Percentiles rank a stretch among this genome's conserved stretches.
phyloP scores from a whole-genome alignment of 2,797 vertebrate genomes.

The Saxicola maurus region DNA sequence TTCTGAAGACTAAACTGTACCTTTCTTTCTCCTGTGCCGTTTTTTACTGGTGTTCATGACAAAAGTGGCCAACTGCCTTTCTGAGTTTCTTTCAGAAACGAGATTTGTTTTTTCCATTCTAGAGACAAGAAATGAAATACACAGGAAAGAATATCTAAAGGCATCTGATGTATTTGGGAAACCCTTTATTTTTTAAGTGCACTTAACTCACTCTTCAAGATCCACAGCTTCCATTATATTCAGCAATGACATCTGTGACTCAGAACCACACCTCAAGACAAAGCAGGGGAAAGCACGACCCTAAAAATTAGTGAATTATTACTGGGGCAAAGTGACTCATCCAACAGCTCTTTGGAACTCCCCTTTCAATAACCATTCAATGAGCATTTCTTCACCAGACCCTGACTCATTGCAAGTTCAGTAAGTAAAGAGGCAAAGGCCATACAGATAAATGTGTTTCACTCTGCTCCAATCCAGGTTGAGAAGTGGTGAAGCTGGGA shows the following conservation, averaged over 20 bases:
- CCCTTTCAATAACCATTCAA: neutral
- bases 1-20: neutral
- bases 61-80: neutral
- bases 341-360: neutral
- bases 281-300: neutral
- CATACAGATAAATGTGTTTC: neutral
- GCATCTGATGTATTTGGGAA: neutral
- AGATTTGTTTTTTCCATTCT: neutral
- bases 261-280: neutral
- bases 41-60: neutral
- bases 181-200: neutral
- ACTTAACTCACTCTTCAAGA: neutral
- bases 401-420: neutral
- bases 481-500: neutral
- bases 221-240: neutral
- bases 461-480: neutral
- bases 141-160: neutral
- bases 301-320: slow-evolving; percentile 1
- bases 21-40: neutral
- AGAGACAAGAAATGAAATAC: neutral
- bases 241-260: neutral
- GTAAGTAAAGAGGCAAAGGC: neutral
- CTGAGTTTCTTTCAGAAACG: neutral
- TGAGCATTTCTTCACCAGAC: neutral
- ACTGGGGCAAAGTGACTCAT: neutral